Conservation (phyloP, 2,797 vertebrate genomes). For the Otolemur crassicaudatus region DNA sequence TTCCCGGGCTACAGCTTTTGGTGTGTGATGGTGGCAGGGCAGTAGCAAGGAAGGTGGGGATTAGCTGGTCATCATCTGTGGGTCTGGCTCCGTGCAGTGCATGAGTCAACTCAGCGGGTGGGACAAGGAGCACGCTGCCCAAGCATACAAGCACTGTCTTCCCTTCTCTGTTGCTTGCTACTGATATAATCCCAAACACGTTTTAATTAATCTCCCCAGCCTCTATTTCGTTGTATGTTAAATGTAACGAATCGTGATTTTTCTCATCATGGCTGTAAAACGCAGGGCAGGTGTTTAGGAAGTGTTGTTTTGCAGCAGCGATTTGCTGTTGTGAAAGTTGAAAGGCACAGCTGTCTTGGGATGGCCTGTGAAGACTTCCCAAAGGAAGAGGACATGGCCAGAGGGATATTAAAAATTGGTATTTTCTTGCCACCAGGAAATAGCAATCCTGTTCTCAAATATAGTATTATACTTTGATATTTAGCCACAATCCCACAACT, state of each 20-base stretch:
- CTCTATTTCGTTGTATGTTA: not conserved
- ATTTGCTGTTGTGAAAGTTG: not conserved
- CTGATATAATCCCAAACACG: not conserved
- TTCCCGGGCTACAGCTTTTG: not conserved
- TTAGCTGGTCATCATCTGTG: not conserved
- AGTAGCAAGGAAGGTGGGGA: not conserved
- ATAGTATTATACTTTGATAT: not conserved
- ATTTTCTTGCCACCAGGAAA: constrained; percentile 30
- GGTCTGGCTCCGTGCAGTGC: not conserved
- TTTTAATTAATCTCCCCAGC: not conserved
- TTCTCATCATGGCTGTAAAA: not conserved
- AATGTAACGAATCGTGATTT: not conserved
- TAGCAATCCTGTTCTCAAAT: not conserved
- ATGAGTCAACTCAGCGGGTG: not conserved
- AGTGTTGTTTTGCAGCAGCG: not conserved
- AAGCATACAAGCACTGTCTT: not conserved
- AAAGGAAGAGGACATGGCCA: not conserved
- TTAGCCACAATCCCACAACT: not conserved
- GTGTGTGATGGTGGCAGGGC: not conserved
- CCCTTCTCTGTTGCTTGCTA: not conserved
- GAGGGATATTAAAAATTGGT: not conserved
- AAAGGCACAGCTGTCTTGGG: not conserved
- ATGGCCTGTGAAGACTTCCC: not conserved
- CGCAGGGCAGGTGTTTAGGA: not conserved
- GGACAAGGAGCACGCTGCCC: not conserved